Conservation (phyloP, 1,140 invertebrate genomes). For the Condylostylus longicornis region DNA sequence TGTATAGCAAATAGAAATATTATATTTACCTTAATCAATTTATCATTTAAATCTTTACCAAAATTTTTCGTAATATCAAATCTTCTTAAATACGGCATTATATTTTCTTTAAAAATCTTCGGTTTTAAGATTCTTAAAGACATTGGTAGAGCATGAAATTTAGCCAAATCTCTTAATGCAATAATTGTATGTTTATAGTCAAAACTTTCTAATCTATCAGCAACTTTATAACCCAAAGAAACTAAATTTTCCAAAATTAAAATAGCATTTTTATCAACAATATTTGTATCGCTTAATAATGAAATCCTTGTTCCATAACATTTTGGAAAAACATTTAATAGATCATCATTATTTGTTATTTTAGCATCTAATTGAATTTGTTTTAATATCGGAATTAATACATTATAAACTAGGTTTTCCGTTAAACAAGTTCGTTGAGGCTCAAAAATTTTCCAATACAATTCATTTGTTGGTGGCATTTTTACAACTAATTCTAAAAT, state of each 20-base stretch:
- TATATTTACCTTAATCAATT: conserved; percentile 10
- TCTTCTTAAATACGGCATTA: conserved; percentile 25
- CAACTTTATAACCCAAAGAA: conserved; percentile 32
- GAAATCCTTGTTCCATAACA: conserved; percentile 39
- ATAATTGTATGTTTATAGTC: conserved; percentile 35
- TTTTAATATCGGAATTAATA: conserved; percentile 34
- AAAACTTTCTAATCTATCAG: conserved; percentile 34
- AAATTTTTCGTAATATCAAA: conserved; percentile 24
- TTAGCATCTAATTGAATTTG: conserved; percentile 35
- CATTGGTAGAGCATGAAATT: conserved; percentile 41
- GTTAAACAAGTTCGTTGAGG: conserved; percentile 41
- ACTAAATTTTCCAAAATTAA: conserved; percentile 43
- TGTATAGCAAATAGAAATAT: too few relatives aligned
- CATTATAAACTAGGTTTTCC: conserved; percentile 40
- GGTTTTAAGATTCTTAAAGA: conserved; percentile 37
- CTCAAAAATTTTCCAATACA: conserved; percentile 39
- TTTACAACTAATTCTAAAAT: conserved; percentile 39
- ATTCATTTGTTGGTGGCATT: conserved; percentile 39
- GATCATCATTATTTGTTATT: conserved; percentile 24
- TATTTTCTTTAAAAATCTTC: conserved; percentile 33
- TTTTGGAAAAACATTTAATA: conserved; percentile 35
- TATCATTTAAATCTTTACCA: conserved; percentile 1
- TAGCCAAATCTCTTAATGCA: conserved; percentile 35
- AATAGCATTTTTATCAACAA: conserved; percentile 39
- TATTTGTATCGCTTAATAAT: conserved; percentile 22